Percentiles rank a stretch among this genome's conserved stretches.
These are phyloP conservation scores for Dioctria linearis DNA, from an alignment of 2,888 invertebrate genomes.

Conservation along the genomic window DNA sequence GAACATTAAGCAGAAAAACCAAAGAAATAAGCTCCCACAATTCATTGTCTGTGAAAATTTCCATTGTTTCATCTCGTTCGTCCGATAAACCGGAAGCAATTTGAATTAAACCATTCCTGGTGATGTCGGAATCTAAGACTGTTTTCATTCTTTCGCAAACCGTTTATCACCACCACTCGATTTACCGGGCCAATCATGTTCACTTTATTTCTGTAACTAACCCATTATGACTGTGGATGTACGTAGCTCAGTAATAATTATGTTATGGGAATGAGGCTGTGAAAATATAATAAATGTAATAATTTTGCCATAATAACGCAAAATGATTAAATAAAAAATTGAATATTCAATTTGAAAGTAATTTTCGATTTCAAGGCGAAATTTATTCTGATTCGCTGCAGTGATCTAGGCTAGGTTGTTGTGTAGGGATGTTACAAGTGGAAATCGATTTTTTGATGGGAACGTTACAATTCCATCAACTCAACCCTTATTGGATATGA, in stretches of 20 bases:
- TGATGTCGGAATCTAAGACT: neutral
- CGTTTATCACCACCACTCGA: neutral
- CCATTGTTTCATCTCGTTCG: slow-evolving; percentile 18
- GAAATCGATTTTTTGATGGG: neutral
- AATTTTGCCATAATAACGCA: too few species aligned
- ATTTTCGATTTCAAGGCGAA: too few species aligned
- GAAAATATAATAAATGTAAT: too few species aligned
- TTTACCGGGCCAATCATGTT: neutral
- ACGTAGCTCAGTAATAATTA: neutral
- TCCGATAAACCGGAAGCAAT: slow-evolving; percentile 39
- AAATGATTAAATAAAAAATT: too few species aligned
- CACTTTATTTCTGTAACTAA: neutral
- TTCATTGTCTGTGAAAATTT: slow-evolving; percentile 5
- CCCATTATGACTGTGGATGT: neutral
- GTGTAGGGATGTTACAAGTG: neutral
- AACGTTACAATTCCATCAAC: neutral
- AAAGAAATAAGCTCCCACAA: slow-evolving; percentile 1
- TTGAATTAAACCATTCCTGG: neutral
- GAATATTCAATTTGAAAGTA: too few species aligned
- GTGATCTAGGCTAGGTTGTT: neutral
- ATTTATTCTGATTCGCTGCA: too few species aligned
- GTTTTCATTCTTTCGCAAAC: neutral
- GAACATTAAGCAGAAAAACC: neutral
- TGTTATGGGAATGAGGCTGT: too few species aligned
- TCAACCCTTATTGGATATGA: neutral